Conservation (phyloP, 2,888 invertebrate genomes). For the Blastobasis adustella region DNA sequence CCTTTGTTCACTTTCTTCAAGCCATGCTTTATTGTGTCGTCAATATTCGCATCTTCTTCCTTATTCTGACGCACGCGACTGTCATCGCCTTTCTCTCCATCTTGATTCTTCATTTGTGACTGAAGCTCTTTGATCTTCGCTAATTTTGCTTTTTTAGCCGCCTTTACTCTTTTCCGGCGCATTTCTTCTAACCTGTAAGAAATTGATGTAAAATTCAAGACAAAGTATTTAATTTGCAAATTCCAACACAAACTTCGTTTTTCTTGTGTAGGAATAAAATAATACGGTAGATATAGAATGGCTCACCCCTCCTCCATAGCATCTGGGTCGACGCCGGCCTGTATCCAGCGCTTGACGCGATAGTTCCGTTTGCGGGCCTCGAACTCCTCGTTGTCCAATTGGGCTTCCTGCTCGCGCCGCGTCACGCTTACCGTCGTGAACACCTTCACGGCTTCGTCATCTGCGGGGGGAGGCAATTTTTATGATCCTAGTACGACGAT, state of each 20-base stretch:
- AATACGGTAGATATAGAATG: no score
- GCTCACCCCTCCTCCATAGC: slow-evolving; percentile 79
- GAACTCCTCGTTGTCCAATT: slow-evolving; percentile 92
- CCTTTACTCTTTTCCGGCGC: slow-evolving; percentile 56
- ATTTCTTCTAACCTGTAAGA: slow-evolving; percentile 56
- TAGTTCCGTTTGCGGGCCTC: slow-evolving; percentile 91
- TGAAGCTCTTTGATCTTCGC: slow-evolving; percentile 54
- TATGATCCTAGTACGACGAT: no score
- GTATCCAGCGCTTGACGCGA: slow-evolving; percentile 88
- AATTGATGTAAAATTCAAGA: no score
- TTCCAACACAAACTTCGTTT: no score
- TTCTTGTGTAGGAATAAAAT: no score
- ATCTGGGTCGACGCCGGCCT: slow-evolving; percentile 89
- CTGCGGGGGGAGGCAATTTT: slow-evolving; percentile 47
- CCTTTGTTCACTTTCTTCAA: slow-evolving; percentile 57
- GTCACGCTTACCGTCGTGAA: slow-evolving; percentile 95
- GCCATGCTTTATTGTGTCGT: slow-evolving; percentile 44
- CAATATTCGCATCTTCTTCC: slow-evolving; percentile 36
- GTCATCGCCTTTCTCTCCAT: slow-evolving; percentile 18
- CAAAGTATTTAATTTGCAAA: no score
- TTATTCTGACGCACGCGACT: slow-evolving; percentile 23
- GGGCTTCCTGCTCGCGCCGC: slow-evolving; percentile 93
- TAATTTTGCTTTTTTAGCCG: slow-evolving; percentile 57
- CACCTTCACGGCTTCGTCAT: slow-evolving; percentile 91
- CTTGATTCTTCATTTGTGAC: slow-evolving; percentile 34